These are phyloP conservation scores for Knipowitschia caucasica DNA, from an alignment of 2,797 vertebrate genomes.

Conservation along the genomic window DNA sequence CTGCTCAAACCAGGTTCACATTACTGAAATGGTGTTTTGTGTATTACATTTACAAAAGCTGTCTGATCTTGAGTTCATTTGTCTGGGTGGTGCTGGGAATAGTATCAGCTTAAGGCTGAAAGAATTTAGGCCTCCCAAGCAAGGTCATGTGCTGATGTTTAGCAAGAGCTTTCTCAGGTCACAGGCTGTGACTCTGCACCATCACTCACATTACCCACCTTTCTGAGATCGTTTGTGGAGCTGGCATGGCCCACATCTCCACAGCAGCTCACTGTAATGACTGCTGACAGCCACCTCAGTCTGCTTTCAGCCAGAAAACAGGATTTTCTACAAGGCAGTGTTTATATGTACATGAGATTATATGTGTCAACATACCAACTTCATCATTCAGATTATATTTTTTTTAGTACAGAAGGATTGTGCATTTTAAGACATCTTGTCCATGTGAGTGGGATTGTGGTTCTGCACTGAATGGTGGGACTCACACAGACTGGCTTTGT, in stretches of 20 bases:
- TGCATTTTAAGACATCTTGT: slow-evolving; percentile 11
- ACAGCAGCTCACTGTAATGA: slow-evolving; percentile 54
- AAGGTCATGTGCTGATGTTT: slow-evolving; percentile 77
- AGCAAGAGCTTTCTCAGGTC: slow-evolving; percentile 72
- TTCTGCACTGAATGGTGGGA: slow-evolving; percentile 27
- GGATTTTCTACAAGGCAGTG: slow-evolving; percentile 29
- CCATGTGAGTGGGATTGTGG: slow-evolving; percentile 5
- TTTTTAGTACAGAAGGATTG: slow-evolving; percentile 9
- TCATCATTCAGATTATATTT: slow-evolving; percentile 29
- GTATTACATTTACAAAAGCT: slow-evolving; percentile 31
- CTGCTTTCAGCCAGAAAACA: slow-evolving; percentile 49
- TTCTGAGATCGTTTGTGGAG: slow-evolving; percentile 50
- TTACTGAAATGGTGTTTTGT: slow-evolving; percentile 24
- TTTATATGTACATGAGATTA: slow-evolving; percentile 8
- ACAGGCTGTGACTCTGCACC: slow-evolving; percentile 67
- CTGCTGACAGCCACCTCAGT: slow-evolving; percentile 61
- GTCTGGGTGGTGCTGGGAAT: slow-evolving; percentile 63
- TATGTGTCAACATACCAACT: slow-evolving; percentile 15
- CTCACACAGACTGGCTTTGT: slow-evolving; percentile 25
- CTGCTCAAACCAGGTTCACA: slow-evolving; percentile 37
- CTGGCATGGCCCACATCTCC: slow-evolving; percentile 59
- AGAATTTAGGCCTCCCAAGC: slow-evolving; percentile 70
- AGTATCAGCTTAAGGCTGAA: slow-evolving; percentile 68
- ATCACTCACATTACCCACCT: slow-evolving; percentile 66
- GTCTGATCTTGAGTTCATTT: slow-evolving; percentile 40